Evolutionary conservation across 2,113 vertebrate species (phyloP), one percentile per base, ranked within the genome.

Genomic region (Boulengeromyrus knoepffleri): DNA sequence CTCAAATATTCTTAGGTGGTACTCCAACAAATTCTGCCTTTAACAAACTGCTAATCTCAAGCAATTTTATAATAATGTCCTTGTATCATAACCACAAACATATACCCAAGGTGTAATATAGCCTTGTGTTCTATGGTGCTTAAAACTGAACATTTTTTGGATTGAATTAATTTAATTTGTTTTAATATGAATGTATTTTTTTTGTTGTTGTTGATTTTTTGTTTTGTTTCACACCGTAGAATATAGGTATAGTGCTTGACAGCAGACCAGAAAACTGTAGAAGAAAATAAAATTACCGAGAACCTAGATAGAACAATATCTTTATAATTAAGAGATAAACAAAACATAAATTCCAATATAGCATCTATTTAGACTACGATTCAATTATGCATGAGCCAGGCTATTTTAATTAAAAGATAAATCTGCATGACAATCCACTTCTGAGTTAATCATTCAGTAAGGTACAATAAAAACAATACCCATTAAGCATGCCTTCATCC

Each of bases 341-440:
- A 99, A 99, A 96, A 98, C 98, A 99, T 99, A 99, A 99, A 99
- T 99, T 99, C 98, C 96, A 97, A 97, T 99, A 98, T 98, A 98
- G 98, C 97, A 96, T 99, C 99, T 99, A 99, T 99, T 99, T 99
- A 97, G 98, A 98, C 98, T 97, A 98, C 97, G 97, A 99, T 97
- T 99, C 98, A 99, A 99, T 99, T 99, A 98, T 98, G 98, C 97
- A 97, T 97, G 97, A 99, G 98, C 97, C 97, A 98, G 97, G 97
- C 97, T 98, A 97, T 99, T 99, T 99, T 99, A 99, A 99, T 99
- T 99, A 99, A 99, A 99, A 98, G 98, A 99, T 99, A 99, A 99
- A 99, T 99, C 98, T 98, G 97, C 97, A 97, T 99, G 98, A 99
- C 98, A 99, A 96, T 97, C 97, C 96, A 97, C 97, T 97, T 98